Base-by-base conservation (phyloP, 2,888 invertebrate species). In the Pollenia griseotomentosa region DNA sequence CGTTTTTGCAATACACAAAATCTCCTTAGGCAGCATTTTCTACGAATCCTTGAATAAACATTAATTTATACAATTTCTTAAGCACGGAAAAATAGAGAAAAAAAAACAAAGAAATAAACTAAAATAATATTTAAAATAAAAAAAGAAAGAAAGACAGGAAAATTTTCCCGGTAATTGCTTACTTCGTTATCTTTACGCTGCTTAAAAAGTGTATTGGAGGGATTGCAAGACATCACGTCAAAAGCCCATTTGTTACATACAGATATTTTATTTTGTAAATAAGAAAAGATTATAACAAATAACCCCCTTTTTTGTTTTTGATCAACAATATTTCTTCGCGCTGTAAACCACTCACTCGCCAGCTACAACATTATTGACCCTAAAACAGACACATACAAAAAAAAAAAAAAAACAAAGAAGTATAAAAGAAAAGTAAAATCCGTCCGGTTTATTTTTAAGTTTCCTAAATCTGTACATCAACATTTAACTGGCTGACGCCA, bases 381-480 rank as follows among this genome's bases (percentile, higher is more conserved):
- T 14, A 33, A 33, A 33, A 33, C 1, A 7, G 10, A 8, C 40
- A 6, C 2, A 19, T 2, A 16, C 9, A 51, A 75, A 42, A 9
- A 46, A 57, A 0, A 65, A 16, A 14, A 51, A 75, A 42, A 9
- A 46, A 59, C 16, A 14, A 0, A 33, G 33, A 59, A 23, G 11
- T 40, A 55, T 33, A 6, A 16, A 42, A 19, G 6, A 65, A 68
- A 59, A 46, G 23, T 33, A 65, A 53, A 73, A 44, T 75, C 82
- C 82, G 82, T 83, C 82, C 82, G 61, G 23, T 23, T 23, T 68
- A 70, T 12, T 66, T 66, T 33, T 33, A 40, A 44, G 65, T 65
- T 57, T 33, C 40, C 14, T 19, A 14, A 68, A 55, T 57, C 42
- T 55, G 4, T 14, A 46, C 63, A 55, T 46, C 63, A 53, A 40